Base-by-base conservation (phyloP, 2,113 vertebrate species). In the Daphoenositta chrysoptera region DNA sequence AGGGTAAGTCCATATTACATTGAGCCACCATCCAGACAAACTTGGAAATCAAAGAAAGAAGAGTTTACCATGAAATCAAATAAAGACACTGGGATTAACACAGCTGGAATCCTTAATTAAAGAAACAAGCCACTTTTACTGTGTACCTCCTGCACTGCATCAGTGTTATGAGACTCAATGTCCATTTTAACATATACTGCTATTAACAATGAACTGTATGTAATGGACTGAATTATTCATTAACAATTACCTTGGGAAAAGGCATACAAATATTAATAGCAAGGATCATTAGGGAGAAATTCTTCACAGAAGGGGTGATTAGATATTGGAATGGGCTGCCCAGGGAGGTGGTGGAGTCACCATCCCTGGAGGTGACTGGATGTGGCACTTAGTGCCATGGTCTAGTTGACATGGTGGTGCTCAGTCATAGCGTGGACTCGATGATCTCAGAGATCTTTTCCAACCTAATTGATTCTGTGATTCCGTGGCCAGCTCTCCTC, bases 201-300 rank as follows among this genome's bases (percentile, higher is more conserved):
- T 90, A 83, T 79, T 83, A 93, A 70, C 73, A 93, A 50, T 66
- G 33, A 76, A 90, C 63, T 91, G n/a, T 83, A 85, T 86, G 33
- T 73, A 93, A 94, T 47, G 15, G 88, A 91, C 63, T 77, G 47
- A 91, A 88, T 70, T 80, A 91, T 92, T 91, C 70, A 87, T 85
- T 93, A 93, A 95, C 84, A 95, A 86, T 70, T 87, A 90, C 42
- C 65, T 64, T 51, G 39, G 39, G 57, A 75, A 94, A 87, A 73
- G 10, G 33, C 2, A 2, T 61, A 83, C 70, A 94, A 91, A 66
- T 87, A 85, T 65, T 76, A 87, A 66, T n/a, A 88, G 53, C 42
- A 89, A 89, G 78, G 57, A 54, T 27, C 35, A 61, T 61, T 35
- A 47, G 14, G 21, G 61, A 54, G n/a, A 69, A 83, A 69, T 83